Percentiles rank a stretch among this genome's conserved stretches.
Conservation (phyloP, 1,140 invertebrate genomes). For the Metopolophium dirhodum region DNA sequence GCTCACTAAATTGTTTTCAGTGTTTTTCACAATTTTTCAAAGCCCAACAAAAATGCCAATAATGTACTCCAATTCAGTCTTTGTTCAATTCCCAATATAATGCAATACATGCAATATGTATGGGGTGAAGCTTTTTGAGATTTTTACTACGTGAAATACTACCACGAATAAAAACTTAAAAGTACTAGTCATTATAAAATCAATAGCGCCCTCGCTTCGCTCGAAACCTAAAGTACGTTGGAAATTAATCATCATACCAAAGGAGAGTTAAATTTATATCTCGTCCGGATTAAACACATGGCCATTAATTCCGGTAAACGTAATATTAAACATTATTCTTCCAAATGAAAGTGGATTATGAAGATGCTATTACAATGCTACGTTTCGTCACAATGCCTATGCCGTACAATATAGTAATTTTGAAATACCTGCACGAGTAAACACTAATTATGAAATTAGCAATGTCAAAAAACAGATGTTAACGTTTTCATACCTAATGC, state of each 20-base stretch:
- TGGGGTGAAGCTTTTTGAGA: background rate
- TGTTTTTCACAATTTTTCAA: background rate
- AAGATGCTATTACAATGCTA: background rate
- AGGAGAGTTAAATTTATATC: background rate
- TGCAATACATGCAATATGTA: background rate
- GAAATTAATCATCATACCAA: background rate
- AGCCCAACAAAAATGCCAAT: background rate
- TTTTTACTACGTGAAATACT: background rate
- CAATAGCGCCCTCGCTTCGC: background rate
- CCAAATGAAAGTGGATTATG: background rate
- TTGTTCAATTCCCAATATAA: background rate
- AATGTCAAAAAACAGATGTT: background rate
- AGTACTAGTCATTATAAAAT: background rate
- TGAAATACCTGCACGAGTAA: background rate
- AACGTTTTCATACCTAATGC: background rate
- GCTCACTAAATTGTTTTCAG: no score
- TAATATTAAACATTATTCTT: slow-evolving; percentile 10
- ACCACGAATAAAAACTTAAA: background rate
- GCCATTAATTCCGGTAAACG: background rate
- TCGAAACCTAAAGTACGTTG: background rate
- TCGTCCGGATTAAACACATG: background rate
- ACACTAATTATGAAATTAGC: slow-evolving; percentile 13
- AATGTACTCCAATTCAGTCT: background rate
- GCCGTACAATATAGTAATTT: background rate
- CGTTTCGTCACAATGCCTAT: background rate